phyloP scores from a whole-genome alignment of 2,888 invertebrate genomes.

The Uloborus plumipes region DNA sequence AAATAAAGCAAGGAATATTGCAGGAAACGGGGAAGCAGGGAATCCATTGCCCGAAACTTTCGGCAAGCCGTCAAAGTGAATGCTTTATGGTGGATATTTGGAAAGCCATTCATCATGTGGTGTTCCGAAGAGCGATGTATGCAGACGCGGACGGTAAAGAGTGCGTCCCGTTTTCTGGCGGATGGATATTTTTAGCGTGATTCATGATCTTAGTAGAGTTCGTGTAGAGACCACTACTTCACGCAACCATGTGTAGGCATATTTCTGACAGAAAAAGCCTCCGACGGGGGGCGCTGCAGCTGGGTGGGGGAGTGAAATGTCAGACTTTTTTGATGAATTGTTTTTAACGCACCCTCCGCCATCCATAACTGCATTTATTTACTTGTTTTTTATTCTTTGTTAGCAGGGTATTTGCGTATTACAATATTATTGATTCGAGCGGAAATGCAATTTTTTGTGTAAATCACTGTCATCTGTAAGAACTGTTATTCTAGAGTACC shows the following conservation, averaged over 20 bases:
- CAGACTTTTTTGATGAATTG: conserved; percentile 20
- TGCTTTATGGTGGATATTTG: conserved; percentile 11
- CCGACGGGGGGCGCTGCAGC: too few relatives aligned
- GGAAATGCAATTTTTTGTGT: too few relatives aligned
- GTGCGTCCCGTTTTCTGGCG: not conserved
- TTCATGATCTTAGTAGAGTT: conserved; percentile 2
- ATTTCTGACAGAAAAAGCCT: too few relatives aligned
- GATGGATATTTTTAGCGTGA: conserved; percentile 17
- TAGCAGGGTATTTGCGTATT: too few relatives aligned
- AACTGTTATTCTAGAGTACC: too few relatives aligned
- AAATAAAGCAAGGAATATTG: not conserved
- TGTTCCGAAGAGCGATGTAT: conserved; percentile 14
- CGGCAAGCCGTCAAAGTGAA: conserved; percentile 7
- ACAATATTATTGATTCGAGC: too few relatives aligned
- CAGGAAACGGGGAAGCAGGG: not conserved
- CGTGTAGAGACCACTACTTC: conserved; percentile 1
- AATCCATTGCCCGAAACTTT: not conserved
- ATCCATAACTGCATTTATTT: too few relatives aligned
- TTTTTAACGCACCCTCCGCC: conserved; percentile 11
- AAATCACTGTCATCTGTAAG: too few relatives aligned
- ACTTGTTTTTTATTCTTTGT: too few relatives aligned
- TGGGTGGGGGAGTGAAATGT: conserved; percentile 2
- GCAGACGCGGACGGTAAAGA: conserved; percentile 5
- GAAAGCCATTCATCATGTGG: conserved; percentile 13
- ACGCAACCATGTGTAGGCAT: conserved; percentile 23